Conservation (phyloP, 92 coral and sea anemone genomes). For the Isaurus tuberculatus region DNA sequence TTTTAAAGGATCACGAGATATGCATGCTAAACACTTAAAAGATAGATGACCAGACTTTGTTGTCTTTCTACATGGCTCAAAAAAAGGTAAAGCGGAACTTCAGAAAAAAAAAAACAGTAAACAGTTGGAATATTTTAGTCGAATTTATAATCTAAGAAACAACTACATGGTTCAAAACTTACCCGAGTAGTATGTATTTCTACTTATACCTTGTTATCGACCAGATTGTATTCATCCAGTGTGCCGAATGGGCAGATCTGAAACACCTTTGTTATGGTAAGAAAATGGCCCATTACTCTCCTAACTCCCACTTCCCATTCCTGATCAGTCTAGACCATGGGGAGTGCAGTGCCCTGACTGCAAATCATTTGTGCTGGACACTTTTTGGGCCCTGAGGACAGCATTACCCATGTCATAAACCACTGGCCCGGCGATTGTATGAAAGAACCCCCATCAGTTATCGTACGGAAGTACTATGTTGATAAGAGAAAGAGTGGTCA, state of each 20-base stretch:
- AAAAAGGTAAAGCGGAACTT: slow-evolving; percentile 24
- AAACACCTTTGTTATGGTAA: slow-evolving; percentile 24
- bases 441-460: slow-evolving; percentile 49
- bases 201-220: slow-evolving; percentile 43
- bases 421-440: slow-evolving; percentile 30
- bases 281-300: slow-evolving; percentile 36
- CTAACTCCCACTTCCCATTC: slow-evolving; percentile 42
- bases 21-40: slow-evolving; percentile 38
- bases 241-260: slow-evolving; percentile 38
- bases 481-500: slow-evolving; percentile 26
- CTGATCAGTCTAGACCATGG: slow-evolving; percentile 39
- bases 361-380: slow-evolving; percentile 41
- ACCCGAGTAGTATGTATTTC: slow-evolving; percentile 37
- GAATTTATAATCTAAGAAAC: slow-evolving; percentile 41
- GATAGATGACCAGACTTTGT: slow-evolving; percentile 41
- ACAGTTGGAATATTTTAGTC: slow-evolving; percentile 39
- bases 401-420: slow-evolving; percentile 19
- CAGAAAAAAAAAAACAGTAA: slow-evolving; percentile 25
- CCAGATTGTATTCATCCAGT: slow-evolving; percentile 44
- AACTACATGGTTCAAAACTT: slow-evolving; percentile 44
- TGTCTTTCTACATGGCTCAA: slow-evolving; percentile 40
- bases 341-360: slow-evolving; percentile 38
- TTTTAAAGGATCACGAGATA: slow-evolving; percentile 47
- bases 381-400: slow-evolving; percentile 41
- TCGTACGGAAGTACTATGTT: slow-evolving; percentile 17